phyloP scores from a whole-genome alignment of 2,888 invertebrate species.

The Masnerella sp. region DNA sequence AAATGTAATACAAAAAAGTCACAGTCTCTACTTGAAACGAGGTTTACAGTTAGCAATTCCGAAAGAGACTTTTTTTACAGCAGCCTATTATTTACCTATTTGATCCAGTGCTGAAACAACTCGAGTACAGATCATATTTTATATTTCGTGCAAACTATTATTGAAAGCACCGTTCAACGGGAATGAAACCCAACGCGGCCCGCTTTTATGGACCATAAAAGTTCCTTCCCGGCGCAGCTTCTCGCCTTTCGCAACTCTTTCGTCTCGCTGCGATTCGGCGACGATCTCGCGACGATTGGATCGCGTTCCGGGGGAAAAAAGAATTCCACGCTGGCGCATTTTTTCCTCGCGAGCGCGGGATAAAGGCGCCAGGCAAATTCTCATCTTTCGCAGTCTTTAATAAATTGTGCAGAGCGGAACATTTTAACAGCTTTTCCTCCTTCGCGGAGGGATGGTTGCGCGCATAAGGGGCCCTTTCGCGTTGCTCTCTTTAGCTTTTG shows the following conservation, averaged over 20 bases:
- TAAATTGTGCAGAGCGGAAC: constrained; percentile 73
- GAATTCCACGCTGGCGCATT: constrained; percentile 58
- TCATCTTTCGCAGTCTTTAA: constrained; percentile 66
- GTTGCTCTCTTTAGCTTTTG: constrained; percentile 43
- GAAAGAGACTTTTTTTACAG: constrained; percentile 7
- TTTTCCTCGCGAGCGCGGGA: constrained; percentile 62
- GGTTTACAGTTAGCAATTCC: neutral
- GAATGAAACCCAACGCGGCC: constrained; percentile 45
- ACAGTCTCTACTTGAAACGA: too few relatives aligned
- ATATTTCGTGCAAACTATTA: constrained; percentile 58
- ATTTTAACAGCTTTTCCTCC: constrained; percentile 71
- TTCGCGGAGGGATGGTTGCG: constrained; percentile 64
- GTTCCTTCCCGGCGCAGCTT: constrained; percentile 50
- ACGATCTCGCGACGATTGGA: constrained; percentile 58
- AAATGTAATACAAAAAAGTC: too few relatives aligned
- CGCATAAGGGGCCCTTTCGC: neutral
- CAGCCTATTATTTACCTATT: constrained; percentile 33
- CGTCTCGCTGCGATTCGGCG: constrained; percentile 49
- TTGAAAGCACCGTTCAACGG: constrained; percentile 49
- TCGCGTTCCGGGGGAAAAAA: constrained; percentile 7
- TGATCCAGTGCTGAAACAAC: constrained; percentile 35
- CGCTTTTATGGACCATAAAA: constrained; percentile 58
- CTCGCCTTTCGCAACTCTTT: constrained; percentile 53
- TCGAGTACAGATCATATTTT: constrained; percentile 49
- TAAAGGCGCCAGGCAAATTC: constrained; percentile 50